Evolutionary conservation across 2,888 invertebrate species (phyloP).

Genomic region (Philopedon plagiatum): DNA sequence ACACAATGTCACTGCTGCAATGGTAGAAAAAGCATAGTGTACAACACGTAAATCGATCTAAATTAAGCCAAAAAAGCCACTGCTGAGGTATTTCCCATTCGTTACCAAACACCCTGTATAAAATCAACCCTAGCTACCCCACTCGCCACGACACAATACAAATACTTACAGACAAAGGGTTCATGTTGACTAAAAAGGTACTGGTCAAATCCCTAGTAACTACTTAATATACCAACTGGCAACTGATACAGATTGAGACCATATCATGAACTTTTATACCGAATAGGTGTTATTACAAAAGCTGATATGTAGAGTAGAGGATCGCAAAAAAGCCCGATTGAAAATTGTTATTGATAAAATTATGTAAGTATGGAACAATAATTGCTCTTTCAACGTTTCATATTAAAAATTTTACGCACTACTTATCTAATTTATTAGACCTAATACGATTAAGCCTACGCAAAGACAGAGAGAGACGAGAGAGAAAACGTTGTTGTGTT

Average conservation of each 20-base stretch:
- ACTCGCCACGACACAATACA: no score
- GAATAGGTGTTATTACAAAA: constrained; percentile 18
- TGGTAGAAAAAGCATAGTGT: no score
- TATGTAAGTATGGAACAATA: constrained; percentile 20
- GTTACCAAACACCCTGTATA: no score
- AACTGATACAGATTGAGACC: constrained; percentile 13
- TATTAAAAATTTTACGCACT: constrained; percentile 31
- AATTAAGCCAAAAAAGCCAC: no score
- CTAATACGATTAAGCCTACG: background rate
- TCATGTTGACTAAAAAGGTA: constrained; percentile 10
- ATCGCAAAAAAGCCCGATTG: constrained; percentile 18
- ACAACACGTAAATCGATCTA: no score
- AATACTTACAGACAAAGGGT: constrained; percentile 27
- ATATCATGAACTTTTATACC: constrained; percentile 21
- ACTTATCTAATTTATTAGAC: constrained; percentile 24
- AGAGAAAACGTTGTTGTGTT: background rate
- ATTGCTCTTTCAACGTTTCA: constrained; percentile 22
- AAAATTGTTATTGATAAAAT: constrained; percentile 12
- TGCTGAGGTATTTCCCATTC: no score
- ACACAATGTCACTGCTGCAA: no score
- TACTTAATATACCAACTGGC: constrained; percentile 8
- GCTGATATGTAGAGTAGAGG: background rate
- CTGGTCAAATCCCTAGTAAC: background rate
- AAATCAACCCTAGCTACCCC: no score
- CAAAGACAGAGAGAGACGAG: no score